Conservation (phyloP, 2,888 invertebrate genomes). For the Hydropsyche betteni region DNA sequence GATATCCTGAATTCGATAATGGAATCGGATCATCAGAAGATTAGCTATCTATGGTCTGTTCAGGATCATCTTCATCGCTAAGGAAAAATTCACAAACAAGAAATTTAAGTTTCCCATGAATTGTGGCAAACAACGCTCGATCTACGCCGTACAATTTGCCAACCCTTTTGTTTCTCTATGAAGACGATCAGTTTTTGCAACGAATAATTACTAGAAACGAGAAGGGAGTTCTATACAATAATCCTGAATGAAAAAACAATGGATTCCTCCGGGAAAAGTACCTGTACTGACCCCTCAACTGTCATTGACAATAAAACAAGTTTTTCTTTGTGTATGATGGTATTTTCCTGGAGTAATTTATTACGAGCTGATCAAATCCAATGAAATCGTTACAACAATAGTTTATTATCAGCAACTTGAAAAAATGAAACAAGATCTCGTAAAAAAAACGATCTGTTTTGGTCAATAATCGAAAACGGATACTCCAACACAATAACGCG, state of each 20-base stretch:
- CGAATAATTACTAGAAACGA: slow-evolving; percentile 2
- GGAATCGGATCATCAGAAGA: too few species aligned
- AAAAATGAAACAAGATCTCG: background rate
- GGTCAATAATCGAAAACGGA: slow-evolving; percentile 18
- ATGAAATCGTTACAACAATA: slow-evolving; percentile 21
- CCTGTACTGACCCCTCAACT: slow-evolving; percentile 11
- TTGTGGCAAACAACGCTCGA: background rate
- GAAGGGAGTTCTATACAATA: too few species aligned
- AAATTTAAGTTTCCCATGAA: slow-evolving; percentile 17
- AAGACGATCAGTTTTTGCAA: slow-evolving; percentile 10
- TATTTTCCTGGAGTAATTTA: slow-evolving; percentile 28
- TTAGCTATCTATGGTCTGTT: too few species aligned
- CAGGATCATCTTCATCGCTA: too few species aligned
- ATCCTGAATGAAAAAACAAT: too few species aligned
- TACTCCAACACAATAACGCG: slow-evolving; percentile 33
- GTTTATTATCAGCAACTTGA: slow-evolving; percentile 30
- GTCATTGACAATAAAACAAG: slow-evolving; percentile 20
- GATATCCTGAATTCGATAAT: too few species aligned
- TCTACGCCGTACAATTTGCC: background rate
- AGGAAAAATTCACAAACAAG: too few species aligned
- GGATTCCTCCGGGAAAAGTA: slow-evolving; percentile 10
- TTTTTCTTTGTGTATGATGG: slow-evolving; percentile 33
- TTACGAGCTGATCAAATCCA: slow-evolving; percentile 33
- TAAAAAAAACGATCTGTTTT: slow-evolving; percentile 31
- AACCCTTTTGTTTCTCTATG: background rate